A percentile compares a stretch with the other conserved stretches of the same genome.
These are phyloP conservation scores for Actinernus sp. DNA, from an alignment of 92 coral and sea anemone genomes.

Conservation along the genomic window DNA sequence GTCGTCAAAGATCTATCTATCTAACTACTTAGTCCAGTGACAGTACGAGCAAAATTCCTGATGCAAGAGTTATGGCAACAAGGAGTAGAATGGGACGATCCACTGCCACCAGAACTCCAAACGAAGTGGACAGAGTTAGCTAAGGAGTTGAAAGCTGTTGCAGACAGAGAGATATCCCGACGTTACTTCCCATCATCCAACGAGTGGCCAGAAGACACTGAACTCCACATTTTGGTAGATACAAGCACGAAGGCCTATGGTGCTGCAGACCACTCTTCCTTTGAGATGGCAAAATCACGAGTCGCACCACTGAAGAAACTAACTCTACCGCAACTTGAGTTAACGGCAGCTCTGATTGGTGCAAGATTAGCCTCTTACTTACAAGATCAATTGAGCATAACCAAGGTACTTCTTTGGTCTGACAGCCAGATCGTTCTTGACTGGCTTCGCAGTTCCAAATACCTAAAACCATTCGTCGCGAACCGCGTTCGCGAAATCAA, in stretches of 20 bases:
- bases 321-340: conserved; percentile 39
- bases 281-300: conserved; percentile 46
- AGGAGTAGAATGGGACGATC: conserved; percentile 65
- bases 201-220: not conserved
- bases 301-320: conserved; percentile 41
- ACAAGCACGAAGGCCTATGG: conserved; percentile 49
- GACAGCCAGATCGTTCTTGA: not conserved
- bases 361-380: conserved; percentile 24
- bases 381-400: not conserved
- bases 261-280: conserved; percentile 25
- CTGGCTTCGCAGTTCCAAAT: conserved; percentile 7
- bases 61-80: conserved; percentile 64
- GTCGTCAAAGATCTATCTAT: conserved; percentile 28
- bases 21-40: conserved; percentile 23
- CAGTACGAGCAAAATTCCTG: conserved; percentile 49
- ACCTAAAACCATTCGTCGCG: conserved; percentile 7
- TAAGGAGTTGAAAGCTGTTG: conserved; percentile 32
- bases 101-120: conserved; percentile 34
- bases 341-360: conserved; percentile 33
- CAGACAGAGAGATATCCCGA: conserved; percentile 37
- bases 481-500: not conserved
- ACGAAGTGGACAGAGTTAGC: conserved; percentile 32
- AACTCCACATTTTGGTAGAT: conserved; percentile 44
- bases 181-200: conserved; percentile 20
- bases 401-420: not conserved